These are phyloP conservation scores for Thumatha senex DNA, from an alignment of 2,888 invertebrate genomes.

Conservation along the genomic window DNA sequence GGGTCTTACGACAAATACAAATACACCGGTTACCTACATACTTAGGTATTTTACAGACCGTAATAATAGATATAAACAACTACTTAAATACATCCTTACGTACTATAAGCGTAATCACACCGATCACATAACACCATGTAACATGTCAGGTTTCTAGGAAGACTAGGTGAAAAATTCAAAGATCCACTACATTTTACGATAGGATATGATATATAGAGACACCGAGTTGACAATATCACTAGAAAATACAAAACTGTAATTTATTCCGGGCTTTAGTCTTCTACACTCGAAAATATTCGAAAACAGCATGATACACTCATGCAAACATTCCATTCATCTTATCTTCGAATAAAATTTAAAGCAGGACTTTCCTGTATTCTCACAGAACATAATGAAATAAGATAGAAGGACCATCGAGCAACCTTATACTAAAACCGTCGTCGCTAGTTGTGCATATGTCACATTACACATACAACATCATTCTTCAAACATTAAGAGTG, in stretches of 20 bases:
- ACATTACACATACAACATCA: too few species aligned
- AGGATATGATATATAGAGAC: neutral
- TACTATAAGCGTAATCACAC: slow-evolving; percentile 79
- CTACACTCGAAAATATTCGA: neutral
- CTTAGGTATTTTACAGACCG: neutral
- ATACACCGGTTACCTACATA: neutral
- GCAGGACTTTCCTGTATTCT: too few species aligned
- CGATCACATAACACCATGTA: slow-evolving; percentile 72
- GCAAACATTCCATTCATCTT: neutral
- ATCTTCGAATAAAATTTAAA: too few species aligned
- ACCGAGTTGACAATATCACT: slow-evolving; percentile 5
- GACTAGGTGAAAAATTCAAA: slow-evolving; percentile 43
- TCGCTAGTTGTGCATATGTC: too few species aligned
- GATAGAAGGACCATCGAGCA: too few species aligned
- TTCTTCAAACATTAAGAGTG: too few species aligned
- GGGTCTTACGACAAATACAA: too few species aligned
- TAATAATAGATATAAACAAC: slow-evolving; percentile 24
- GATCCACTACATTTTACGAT: slow-evolving; percentile 16
- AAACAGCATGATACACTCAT: neutral
- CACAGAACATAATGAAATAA: too few species aligned
- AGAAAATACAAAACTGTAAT: slow-evolving; percentile 1
- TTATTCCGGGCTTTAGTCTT: neutral
- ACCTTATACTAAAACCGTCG: too few species aligned
- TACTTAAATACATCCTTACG: slow-evolving; percentile 53
- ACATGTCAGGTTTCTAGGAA: slow-evolving; percentile 58